A percentile compares a stretch with the other conserved stretches of the same genome.
Evolutionary conservation across 2,113 vertebrate genomes (phyloP).

Genomic region (Perca fluviatilis): DNA sequence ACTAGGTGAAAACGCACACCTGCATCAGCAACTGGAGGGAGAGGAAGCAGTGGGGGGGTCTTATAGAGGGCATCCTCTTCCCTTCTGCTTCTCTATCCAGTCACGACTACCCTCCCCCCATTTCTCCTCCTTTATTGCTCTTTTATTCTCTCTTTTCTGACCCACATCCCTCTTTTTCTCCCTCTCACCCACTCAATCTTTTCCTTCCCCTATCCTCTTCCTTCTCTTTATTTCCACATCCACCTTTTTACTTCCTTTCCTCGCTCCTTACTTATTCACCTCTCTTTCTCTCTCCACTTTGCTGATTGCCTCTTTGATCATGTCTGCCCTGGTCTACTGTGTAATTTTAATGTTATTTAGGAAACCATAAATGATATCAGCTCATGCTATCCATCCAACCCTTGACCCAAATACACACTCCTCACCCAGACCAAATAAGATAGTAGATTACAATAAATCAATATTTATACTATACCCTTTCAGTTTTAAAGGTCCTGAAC

Average conservation of each 20-base stretch:
- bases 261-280: not conserved
- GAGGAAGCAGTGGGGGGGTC: conserved; percentile 55
- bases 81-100: conserved; percentile 28
- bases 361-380: conserved; percentile 46
- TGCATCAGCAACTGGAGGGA: conserved; percentile 54
- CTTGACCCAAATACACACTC: conserved; percentile 57
- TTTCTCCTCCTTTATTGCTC: not conserved
- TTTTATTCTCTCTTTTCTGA: conserved; percentile 28
- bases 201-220: not conserved
- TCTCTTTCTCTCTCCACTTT: conserved; percentile 1
- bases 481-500: too few relatives aligned
- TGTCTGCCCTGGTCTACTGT: conserved; percentile 3
- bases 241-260: not conserved
- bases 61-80: conserved; percentile 60
- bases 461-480: too few relatives aligned
- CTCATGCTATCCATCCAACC: conserved; percentile 13
- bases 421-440: not conserved
- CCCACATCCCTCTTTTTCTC: conserved; percentile 34
- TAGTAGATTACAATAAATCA: too few relatives aligned
- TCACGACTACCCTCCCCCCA: conserved; percentile 38
- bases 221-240: not conserved
- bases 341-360: conserved; percentile 23
- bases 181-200: not conserved
- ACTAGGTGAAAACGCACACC: conserved; percentile 56
- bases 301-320: conserved; percentile 53